Conservation (phyloP, 2,888 invertebrate genomes). For the Oxytorus armatus region DNA sequence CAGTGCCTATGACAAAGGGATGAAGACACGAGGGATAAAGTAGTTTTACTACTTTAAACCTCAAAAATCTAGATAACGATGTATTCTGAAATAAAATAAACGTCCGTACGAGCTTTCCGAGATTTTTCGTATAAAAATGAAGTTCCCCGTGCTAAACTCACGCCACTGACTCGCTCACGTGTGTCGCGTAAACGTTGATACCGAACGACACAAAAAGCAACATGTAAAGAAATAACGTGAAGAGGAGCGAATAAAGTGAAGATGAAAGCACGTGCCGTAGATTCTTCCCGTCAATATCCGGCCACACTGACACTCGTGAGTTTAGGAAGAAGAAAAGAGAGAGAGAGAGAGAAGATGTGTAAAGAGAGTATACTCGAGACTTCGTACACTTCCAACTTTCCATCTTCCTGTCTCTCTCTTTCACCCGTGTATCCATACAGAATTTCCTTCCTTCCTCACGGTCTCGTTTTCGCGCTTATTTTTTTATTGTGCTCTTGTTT, state of each 20-base stretch:
- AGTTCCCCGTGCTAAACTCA: background rate
- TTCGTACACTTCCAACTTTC: slow-evolving; percentile 22
- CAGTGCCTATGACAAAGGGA: background rate
- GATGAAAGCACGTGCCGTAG: slow-evolving; percentile 52
- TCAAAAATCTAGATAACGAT: too few species aligned
- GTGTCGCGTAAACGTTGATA: too few species aligned
- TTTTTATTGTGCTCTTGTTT: slow-evolving; percentile 26
- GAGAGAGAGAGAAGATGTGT: slow-evolving; percentile 11
- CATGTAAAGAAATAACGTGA: background rate
- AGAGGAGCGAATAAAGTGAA: slow-evolving; percentile 18
- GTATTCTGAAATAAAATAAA: background rate
- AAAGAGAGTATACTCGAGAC: slow-evolving; percentile 22
- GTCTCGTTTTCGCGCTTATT: background rate
- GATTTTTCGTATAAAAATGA: background rate
- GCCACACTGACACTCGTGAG: slow-evolving; percentile 45
- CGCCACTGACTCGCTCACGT: too few species aligned
- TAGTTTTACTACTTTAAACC: too few species aligned
- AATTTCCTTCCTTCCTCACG: slow-evolving; percentile 29
- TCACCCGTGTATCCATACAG: slow-evolving; percentile 10
- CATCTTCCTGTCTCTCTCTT: slow-evolving; percentile 16
- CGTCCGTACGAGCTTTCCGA: background rate
- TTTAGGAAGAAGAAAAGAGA: slow-evolving; percentile 21
- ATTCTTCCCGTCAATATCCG: slow-evolving; percentile 55
- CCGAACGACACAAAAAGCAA: background rate
- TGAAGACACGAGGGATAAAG: too few species aligned